phyloP scores from a whole-genome alignment of 2,888 invertebrate genomes.

The Orchesellides sinensis region DNA sequence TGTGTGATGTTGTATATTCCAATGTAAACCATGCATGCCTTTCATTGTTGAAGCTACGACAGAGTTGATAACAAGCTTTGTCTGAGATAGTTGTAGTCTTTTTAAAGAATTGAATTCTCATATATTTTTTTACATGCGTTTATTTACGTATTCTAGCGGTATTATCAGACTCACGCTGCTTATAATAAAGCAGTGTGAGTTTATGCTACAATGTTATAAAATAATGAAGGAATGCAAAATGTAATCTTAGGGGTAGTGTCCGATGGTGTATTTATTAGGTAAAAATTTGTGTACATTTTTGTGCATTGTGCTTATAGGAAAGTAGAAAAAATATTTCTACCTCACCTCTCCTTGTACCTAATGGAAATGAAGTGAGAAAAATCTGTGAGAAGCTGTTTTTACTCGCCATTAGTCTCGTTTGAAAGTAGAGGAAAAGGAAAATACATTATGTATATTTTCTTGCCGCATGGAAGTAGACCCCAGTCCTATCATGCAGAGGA shows the following conservation, averaged over 20 bases:
- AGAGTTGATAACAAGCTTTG: not conserved
- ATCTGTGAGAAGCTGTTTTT: slow-evolving; percentile 49
- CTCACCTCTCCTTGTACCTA: not conserved
- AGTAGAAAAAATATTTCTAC: not conserved
- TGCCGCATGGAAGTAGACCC: slow-evolving; percentile 9
- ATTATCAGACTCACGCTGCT: too few species aligned
- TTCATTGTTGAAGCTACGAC: too few species aligned
- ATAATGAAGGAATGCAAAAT: slow-evolving; percentile 52
- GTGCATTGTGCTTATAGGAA: not conserved
- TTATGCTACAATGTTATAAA: slow-evolving; percentile 28
- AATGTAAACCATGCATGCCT: too few species aligned
- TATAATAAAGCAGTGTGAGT: too few species aligned
- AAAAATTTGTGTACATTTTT: slow-evolving; percentile 1
- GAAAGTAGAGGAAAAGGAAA: slow-evolving; percentile 5
- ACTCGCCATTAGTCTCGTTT: slow-evolving; percentile 57
- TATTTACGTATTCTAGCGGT: too few species aligned
- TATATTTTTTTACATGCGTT: too few species aligned
- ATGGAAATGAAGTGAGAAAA: slow-evolving; percentile 59
- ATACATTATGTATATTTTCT: slow-evolving; percentile 29
- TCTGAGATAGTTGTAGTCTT: too few species aligned
- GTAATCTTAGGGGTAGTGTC: slow-evolving; percentile 4
- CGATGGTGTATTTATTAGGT: slow-evolving; percentile 25
- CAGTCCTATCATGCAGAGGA: not conserved
- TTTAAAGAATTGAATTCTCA: too few species aligned
- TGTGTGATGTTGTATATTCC: too few species aligned